Percentiles rank a stretch among this genome's conserved stretches.
Conservation (phyloP, 2,888 invertebrate genomes). For the Luperina testacea region DNA sequence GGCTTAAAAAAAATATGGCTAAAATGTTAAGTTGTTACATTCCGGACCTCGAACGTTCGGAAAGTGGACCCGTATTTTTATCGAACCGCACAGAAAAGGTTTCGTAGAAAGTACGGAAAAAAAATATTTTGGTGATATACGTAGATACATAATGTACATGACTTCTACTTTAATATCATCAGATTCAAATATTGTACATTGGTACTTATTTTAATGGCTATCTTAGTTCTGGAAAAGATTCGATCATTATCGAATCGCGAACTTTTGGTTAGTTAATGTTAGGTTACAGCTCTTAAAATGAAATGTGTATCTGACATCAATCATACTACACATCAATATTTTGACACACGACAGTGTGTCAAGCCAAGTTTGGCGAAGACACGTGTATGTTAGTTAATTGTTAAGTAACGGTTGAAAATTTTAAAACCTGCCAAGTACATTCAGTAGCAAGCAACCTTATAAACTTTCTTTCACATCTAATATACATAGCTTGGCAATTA, state of each 20-base stretch:
- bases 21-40: constrained; percentile 8
- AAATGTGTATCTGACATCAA: background rate
- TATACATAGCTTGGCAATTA: background rate
- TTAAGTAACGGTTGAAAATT: background rate
- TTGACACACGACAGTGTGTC: background rate
- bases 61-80: background rate
- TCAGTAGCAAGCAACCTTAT: background rate
- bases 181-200: too few relatives aligned
- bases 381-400: background rate
- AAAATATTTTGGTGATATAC: too few relatives aligned
- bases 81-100: background rate
- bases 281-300: background rate
- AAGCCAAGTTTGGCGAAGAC: too few relatives aligned
- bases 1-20: constrained; percentile 7
- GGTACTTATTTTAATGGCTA: too few relatives aligned
- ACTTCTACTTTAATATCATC: background rate
- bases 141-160: too few relatives aligned
- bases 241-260: background rate
- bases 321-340: too few relatives aligned
- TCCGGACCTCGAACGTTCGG: background rate
- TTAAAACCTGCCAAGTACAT: background rate
- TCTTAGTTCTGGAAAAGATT: background rate
- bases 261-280: background rate
- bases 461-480: background rate
- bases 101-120: background rate